Conservation (phyloP, 2,797 vertebrate genomes). For the Cyprinella venusta region DNA sequence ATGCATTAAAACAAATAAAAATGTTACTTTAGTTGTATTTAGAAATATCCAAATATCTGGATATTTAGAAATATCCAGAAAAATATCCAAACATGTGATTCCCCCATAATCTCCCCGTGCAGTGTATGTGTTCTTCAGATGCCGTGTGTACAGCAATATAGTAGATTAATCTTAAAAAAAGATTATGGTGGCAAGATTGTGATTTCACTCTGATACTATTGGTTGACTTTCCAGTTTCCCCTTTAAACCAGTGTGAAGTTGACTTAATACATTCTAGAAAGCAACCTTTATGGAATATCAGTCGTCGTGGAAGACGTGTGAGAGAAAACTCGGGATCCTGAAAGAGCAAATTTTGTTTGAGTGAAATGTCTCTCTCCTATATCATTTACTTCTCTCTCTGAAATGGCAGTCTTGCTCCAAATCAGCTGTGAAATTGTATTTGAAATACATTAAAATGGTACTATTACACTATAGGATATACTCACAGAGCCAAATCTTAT, state of each 20-base stretch:
- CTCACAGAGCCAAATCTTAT: slow-evolving; percentile 53
- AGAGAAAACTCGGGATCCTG: slow-evolving; percentile 67
- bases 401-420: slow-evolving; percentile 56
- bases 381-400: slow-evolving; percentile 60
- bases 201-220: slow-evolving; percentile 53
- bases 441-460: slow-evolving; percentile 61
- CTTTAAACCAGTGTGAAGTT: slow-evolving; percentile 64
- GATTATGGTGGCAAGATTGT: slow-evolving; percentile 39
- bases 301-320: slow-evolving; percentile 52
- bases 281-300: slow-evolving; percentile 65
- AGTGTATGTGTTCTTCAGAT: neutral
- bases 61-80: no score
- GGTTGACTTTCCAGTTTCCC: slow-evolving; percentile 55
- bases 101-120: neutral
- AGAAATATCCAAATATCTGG: no score
- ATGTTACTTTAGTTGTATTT: neutral
- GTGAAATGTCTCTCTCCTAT: slow-evolving; percentile 64
- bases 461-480: slow-evolving; percentile 50
- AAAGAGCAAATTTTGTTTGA: slow-evolving; percentile 67
- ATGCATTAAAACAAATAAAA: neutral
- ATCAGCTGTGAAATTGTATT: slow-evolving; percentile 70
- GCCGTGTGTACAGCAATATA: slow-evolving; percentile 20
- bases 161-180: slow-evolving; percentile 31
- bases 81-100: neutral
- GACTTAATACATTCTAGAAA: slow-evolving; percentile 56